These are phyloP conservation scores for Cyprinus carpio DNA, from an alignment of 2,113 vertebrate genomes.

Conservation along the genomic window DNA sequence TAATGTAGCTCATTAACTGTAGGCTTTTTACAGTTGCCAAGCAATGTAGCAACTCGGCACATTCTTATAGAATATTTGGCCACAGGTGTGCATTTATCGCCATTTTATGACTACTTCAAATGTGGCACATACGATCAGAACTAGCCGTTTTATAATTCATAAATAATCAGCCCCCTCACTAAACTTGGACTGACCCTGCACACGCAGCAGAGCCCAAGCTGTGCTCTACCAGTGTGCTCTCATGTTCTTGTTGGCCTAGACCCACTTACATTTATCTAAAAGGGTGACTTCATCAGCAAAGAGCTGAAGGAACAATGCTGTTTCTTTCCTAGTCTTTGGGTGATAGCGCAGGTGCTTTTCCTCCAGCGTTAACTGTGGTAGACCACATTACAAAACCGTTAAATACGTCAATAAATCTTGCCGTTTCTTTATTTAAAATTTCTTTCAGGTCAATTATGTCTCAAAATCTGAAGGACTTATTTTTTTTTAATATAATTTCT, in stretches of 20 bases:
- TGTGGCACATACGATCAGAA: background rate
- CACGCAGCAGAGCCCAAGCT: background rate
- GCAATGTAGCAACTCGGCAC: background rate
- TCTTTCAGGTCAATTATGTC: background rate
- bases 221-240: background rate
- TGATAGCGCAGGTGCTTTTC: slow-evolving; percentile 30
- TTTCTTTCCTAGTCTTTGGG: slow-evolving; percentile 30
- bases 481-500: no score
- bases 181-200: background rate
- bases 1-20: background rate
- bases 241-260: slow-evolving; percentile 12
- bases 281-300: slow-evolving; percentile 16
- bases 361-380: background rate
- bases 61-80: background rate
- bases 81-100: background rate
- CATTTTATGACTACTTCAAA: background rate
- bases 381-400: background rate
- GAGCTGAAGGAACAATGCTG: slow-evolving; percentile 22
- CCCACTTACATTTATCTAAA: slow-evolving; percentile 7
- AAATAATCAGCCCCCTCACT: background rate
- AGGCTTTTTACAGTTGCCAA: background rate
- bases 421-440: background rate
- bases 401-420: background rate
- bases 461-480: background rate
- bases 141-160: background rate